Conservation (phyloP, 2,888 invertebrate species). For the Acanthacorydalis orientalis region DNA sequence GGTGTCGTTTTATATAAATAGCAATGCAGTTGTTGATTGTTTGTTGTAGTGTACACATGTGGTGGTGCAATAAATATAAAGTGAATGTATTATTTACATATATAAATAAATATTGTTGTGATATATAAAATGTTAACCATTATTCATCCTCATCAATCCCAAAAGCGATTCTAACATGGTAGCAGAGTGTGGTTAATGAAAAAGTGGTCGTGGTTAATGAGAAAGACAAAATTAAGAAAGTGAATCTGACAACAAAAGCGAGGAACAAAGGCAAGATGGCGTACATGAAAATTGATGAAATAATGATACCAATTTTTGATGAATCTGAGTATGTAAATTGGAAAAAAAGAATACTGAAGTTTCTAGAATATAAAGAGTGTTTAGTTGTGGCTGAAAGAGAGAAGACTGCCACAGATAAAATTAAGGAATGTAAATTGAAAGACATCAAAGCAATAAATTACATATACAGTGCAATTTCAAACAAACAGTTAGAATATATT, state of each 20-base stretch:
- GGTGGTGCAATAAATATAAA: no score
- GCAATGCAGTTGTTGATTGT: background rate
- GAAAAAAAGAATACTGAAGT: conserved; percentile 9
- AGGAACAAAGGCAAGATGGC: conserved; percentile 4
- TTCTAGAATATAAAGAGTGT: conserved; percentile 9
- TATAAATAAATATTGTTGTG: background rate
- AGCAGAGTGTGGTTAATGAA: no score
- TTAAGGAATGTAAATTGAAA: conserved; percentile 3
- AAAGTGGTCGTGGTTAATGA: background rate
- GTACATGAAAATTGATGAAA: conserved; percentile 8
- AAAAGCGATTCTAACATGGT: background rate
- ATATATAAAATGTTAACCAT: background rate
- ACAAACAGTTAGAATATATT: conserved; percentile 10
- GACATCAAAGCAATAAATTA: conserved; percentile 7
- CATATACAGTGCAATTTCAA: background rate
- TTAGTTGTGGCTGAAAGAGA: conserved; percentile 3
- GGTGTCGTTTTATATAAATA: background rate
- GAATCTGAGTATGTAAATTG: conserved; percentile 9
- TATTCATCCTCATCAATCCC: background rate
- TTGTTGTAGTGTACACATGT: no score
- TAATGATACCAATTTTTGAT: conserved; percentile 10
- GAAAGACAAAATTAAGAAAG: background rate
- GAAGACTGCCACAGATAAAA: conserved; percentile 2
- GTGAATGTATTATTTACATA: no score
- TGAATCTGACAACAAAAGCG: background rate